Evolutionary conservation across 2,113 vertebrate species (phyloP).

Genomic region (Helogale parvula): DNA sequence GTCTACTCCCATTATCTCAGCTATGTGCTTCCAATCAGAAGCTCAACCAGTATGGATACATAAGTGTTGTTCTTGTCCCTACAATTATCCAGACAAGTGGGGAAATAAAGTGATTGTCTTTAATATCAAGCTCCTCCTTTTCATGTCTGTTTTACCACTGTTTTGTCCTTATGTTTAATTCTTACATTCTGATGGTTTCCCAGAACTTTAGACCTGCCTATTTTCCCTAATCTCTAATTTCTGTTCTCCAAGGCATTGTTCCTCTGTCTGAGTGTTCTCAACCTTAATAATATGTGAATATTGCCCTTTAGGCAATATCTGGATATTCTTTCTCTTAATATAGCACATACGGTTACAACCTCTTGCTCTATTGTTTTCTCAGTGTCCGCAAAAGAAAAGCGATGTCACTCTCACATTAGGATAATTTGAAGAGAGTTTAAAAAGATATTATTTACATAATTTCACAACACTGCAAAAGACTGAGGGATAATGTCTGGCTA

Average conservation of each 20-base stretch:
- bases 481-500: fast-evolving
- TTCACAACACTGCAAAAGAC: not conserved
- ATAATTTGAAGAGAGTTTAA: not conserved
- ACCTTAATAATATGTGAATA: not conserved
- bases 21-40: not conserved
- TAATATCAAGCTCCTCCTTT: not conserved
- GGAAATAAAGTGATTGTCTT: not conserved
- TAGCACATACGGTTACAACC: not conserved
- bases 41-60: not conserved
- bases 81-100: not conserved
- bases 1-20: not conserved
- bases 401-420: not conserved
- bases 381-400: not conserved
- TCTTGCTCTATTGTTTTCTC: not conserved
- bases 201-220: not conserved
- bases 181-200: not conserved
- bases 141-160: not conserved
- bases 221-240: not conserved
- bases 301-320: not conserved
- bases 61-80: not conserved
- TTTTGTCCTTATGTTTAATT: not conserved
- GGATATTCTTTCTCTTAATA: not conserved
- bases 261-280: not conserved
- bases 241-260: not conserved
- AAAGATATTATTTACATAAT: not conserved